Conservation (phyloP, 2,888 invertebrate genomes). For the Trichogramma evanescens region DNA sequence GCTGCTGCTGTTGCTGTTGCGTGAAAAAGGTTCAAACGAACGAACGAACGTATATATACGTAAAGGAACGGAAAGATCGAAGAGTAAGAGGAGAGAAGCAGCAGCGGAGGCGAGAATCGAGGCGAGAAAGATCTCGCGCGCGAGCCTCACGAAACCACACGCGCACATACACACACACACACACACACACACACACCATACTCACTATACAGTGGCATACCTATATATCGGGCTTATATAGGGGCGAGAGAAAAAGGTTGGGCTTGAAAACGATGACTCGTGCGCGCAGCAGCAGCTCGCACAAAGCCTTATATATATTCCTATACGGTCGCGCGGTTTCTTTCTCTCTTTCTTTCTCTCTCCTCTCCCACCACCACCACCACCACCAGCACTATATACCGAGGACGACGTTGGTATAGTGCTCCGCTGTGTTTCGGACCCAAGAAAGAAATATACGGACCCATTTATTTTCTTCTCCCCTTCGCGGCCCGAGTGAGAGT, state of each 20-base stretch:
- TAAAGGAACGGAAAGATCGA: neutral
- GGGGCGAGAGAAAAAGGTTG: conserved; percentile 15
- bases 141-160: neutral
- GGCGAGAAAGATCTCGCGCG: conserved; percentile 6
- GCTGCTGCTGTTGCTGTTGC: neutral
- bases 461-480: too few relatives aligned
- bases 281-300: neutral
- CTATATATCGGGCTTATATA: neutral
- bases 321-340: too few relatives aligned
- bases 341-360: too few relatives aligned
- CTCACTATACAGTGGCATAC: too few relatives aligned
- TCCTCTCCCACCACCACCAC: too few relatives aligned
- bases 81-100: neutral
- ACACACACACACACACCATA: too few relatives aligned
- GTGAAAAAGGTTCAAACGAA: neutral
- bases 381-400: too few relatives aligned
- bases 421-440: too few relatives aligned
- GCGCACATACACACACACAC: too few relatives aligned
- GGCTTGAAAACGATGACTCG: conserved; percentile 8
- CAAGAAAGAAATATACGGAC: too few relatives aligned
- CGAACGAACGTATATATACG: neutral
- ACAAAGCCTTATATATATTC: neutral
- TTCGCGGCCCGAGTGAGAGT: too few relatives aligned
- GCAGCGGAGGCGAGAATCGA: neutral
- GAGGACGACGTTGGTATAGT: too few relatives aligned